Evolutionary conservation across 2,888 invertebrate species (phyloP).

Genomic region (Chaitophorus viminalis): DNA sequence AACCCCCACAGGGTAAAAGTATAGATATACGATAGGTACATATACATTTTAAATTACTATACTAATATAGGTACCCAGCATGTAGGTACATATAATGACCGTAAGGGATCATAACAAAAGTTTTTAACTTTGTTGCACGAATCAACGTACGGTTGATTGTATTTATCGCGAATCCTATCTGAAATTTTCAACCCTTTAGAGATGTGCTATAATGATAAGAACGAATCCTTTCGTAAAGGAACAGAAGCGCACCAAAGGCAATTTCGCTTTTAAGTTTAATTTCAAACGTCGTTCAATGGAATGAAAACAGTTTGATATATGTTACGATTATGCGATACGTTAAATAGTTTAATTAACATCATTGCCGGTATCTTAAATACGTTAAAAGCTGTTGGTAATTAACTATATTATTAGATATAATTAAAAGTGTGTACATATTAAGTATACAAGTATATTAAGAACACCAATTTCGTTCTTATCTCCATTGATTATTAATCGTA

Average conservation of each 20-base stretch:
- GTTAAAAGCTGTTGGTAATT: background rate
- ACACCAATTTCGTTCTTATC: background rate
- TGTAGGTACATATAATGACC: too few species aligned
- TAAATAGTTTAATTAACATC: background rate
- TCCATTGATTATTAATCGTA: background rate
- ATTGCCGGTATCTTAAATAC: background rate
- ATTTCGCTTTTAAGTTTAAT: background rate
- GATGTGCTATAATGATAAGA: constrained; percentile 26
- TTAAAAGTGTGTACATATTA: background rate
- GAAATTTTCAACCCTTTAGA: background rate
- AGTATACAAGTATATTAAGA: background rate
- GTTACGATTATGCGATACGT: background rate
- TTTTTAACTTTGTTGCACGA: too few species aligned
- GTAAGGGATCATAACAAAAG: too few species aligned
- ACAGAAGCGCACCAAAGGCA: background rate
- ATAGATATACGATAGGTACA: too few species aligned
- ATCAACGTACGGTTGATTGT: background rate
- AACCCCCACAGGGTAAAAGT: too few species aligned
- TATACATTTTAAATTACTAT: too few species aligned
- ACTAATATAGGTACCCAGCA: too few species aligned
- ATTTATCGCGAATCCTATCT: background rate
- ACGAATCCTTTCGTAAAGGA: constrained; percentile 4
- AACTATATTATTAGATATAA: background rate
- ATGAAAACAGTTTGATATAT: constrained; percentile 4
- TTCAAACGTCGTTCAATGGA: background rate